Conservation (phyloP, 1,140 invertebrate species). For the Drosophila yakuba region DNA sequence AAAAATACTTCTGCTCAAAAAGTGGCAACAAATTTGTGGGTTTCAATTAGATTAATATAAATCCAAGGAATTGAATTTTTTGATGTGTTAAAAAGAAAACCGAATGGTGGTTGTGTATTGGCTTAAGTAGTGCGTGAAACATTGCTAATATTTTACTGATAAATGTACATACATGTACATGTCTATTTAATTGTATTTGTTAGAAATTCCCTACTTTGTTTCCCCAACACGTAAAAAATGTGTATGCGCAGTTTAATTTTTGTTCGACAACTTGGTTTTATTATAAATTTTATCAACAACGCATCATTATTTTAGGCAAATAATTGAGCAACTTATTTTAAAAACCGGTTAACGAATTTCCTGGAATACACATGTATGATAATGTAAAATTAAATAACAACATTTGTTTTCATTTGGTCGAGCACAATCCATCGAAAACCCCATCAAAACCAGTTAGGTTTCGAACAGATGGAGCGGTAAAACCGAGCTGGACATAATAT, state of each 20-base stretch:
- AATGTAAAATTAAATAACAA: conserved; percentile 34
- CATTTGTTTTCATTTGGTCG: conserved; percentile 32
- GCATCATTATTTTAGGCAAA: too few relatives aligned
- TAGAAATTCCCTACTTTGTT: background rate
- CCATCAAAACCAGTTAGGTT: conserved; percentile 23
- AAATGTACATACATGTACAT: background rate
- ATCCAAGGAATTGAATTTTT: conserved; percentile 28
- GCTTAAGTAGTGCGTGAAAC: background rate
- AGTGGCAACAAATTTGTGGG: conserved; percentile 23
- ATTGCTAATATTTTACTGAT: background rate
- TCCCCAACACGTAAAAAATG: background rate
- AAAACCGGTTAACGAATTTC: conserved; percentile 20
- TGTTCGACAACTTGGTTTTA: too few relatives aligned
- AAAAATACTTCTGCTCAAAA: conserved; percentile 47
- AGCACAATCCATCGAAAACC: conserved; percentile 13
- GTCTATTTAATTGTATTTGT: too few relatives aligned
- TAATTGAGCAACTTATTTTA: too few relatives aligned
- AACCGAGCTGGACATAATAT: background rate
- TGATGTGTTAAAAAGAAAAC: background rate
- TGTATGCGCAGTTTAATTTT: background rate
- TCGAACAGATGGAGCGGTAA: conserved; percentile 11
- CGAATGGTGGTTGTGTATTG: background rate
- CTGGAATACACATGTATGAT: conserved; percentile 34
- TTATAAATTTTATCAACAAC: too few relatives aligned
- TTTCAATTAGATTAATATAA: conserved; percentile 35